phyloP scores from a whole-genome alignment of 2,797 vertebrate genomes.

The Coregonus ussuriensis region DNA sequence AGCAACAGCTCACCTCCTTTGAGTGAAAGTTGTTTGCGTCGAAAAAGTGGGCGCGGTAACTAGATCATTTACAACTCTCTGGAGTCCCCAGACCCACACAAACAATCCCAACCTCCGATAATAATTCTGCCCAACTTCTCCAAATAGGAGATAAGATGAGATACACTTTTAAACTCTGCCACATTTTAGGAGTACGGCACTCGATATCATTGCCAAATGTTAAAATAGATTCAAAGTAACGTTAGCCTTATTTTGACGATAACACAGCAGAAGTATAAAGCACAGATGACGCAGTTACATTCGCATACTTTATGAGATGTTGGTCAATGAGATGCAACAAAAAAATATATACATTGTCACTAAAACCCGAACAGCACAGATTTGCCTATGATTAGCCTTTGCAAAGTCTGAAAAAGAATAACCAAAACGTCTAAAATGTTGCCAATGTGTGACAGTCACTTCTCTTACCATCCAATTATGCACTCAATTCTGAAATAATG shows the following conservation, averaged over 20 bases:
- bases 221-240: neutral
- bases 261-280: slow-evolving; percentile 12
- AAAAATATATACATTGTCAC: neutral
- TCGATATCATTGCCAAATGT: neutral
- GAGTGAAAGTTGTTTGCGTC: slow-evolving; percentile 70
- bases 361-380: neutral
- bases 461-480: slow-evolving; percentile 2
- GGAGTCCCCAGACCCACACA: slow-evolving; percentile 11
- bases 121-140: neutral
- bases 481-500: neutral
- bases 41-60: slow-evolving; percentile 66
- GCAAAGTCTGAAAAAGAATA: neutral
- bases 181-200: neutral
- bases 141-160: neutral
- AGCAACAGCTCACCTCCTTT: neutral
- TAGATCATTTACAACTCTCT: slow-evolving; percentile 55
- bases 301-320: slow-evolving; percentile 34
- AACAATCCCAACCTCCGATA: neutral
- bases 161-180: neutral
- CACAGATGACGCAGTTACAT: slow-evolving; percentile 38
- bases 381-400: neutral
- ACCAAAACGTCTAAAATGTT: too few species aligned
- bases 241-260: neutral
- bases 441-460: too few species aligned
- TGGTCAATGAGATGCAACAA: slow-evolving; percentile 67